A percentile compares a stretch with the other conserved stretches of the same genome.
Conservation (phyloP, 2,113 vertebrate genomes). For the Saguinus midas region DNA sequence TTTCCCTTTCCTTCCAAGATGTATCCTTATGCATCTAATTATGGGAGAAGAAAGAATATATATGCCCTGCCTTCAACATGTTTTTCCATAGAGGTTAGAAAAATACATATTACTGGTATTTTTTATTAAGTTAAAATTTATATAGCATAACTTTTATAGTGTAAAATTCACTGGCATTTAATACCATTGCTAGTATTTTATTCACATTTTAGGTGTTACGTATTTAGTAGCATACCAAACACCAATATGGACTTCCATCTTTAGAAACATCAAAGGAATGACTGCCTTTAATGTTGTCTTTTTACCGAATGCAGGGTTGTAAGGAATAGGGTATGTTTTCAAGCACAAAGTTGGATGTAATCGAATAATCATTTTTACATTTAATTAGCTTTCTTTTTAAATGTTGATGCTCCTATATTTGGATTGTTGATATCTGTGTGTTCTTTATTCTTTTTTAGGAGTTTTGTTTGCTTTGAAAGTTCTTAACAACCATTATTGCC, state of each 20-base stretch:
- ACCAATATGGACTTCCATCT: neutral
- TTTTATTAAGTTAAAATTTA: conserved; percentile 13
- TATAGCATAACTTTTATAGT: neutral
- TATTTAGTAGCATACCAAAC: neutral
- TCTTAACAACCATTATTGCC: conserved; percentile 91
- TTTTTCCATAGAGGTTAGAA: neutral
- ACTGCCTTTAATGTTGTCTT: neutral
- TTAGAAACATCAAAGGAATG: neutral
- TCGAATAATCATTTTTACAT: neutral
- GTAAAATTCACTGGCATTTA: neutral
- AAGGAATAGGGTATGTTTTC: neutral
- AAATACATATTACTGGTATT: neutral
- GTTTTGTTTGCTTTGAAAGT: conserved; percentile 98
- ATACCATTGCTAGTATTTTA: neutral
- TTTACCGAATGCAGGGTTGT: neutral
- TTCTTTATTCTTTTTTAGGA: conserved; percentile 84
- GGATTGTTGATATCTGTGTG: neutral
- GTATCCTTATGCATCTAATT: neutral
- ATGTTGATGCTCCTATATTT: neutral
- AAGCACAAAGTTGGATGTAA: neutral
- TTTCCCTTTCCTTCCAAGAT: neutral
- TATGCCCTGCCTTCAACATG: neutral
- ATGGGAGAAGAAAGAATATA: neutral
- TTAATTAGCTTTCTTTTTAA: conserved; percentile 46
- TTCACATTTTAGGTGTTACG: neutral